Percentiles rank a stretch among this genome's conserved stretches.
phyloP scores from a whole-genome alignment of 2,888 invertebrate genomes.

The Drosophila seclusa region DNA sequence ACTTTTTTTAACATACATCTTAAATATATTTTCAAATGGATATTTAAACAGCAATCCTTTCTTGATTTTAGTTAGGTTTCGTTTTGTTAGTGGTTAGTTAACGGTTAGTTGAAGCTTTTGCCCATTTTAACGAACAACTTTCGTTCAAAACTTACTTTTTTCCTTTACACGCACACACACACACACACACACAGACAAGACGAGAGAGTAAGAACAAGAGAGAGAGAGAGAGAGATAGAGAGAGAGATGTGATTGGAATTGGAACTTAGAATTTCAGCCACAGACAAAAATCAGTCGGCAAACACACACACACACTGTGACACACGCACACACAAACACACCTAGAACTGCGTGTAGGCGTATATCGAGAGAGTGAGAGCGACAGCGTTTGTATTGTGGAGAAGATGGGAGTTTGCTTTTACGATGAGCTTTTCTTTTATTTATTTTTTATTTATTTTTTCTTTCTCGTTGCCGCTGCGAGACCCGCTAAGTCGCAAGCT shows the following conservation, averaged over 20 bases:
- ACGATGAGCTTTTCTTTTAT: slow-evolving; percentile 41
- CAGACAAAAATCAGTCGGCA: slow-evolving; percentile 11
- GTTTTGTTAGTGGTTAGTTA: slow-evolving; percentile 9
- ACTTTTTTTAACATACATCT: not conserved
- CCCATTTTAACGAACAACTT: slow-evolving; percentile 22
- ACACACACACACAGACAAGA: slow-evolving; percentile 21
- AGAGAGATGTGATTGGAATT: slow-evolving; percentile 6
- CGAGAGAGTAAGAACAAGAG: not conserved
- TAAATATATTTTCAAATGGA: not conserved
- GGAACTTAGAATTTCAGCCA: slow-evolving; percentile 40
- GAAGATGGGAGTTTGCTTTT: slow-evolving; percentile 18
- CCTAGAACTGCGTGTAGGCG: slow-evolving; percentile 20
- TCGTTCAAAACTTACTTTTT: slow-evolving; percentile 54
- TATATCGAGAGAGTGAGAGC: slow-evolving; percentile 13
- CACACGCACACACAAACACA: slow-evolving; percentile 24
- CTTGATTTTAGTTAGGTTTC: slow-evolving; percentile 3
- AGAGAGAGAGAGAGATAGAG: slow-evolving; percentile 5
- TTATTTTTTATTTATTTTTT: slow-evolving; percentile 47
- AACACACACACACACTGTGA: slow-evolving; percentile 12
- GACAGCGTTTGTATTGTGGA: slow-evolving; percentile 12
- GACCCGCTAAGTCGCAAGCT: slow-evolving; percentile 74
- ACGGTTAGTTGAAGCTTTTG: slow-evolving; percentile 42
- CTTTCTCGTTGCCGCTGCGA: slow-evolving; percentile 44
- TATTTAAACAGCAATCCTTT: slow-evolving; percentile 1
- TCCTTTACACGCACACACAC: slow-evolving; percentile 19